Conservation (phyloP, 1,140 invertebrate genomes). For the Ephestia elutella region DNA sequence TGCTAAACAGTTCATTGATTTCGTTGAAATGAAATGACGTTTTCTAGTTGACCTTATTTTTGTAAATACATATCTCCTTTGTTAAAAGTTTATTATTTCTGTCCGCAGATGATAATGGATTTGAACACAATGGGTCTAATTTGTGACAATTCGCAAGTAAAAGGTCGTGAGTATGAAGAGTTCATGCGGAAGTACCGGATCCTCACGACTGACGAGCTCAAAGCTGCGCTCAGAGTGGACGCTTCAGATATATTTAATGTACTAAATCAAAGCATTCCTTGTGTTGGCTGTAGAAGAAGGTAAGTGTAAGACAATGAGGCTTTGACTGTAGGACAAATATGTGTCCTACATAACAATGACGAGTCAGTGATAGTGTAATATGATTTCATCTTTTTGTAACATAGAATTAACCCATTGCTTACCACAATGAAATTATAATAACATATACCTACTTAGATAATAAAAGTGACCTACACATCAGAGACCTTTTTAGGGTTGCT, state of each 20-base stretch:
- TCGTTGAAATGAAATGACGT: constrained; percentile 40
- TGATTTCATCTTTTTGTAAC: no score
- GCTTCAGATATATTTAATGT: constrained; percentile 87
- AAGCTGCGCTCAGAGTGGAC: constrained; percentile 87
- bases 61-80: constrained; percentile 50
- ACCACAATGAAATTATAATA: no score
- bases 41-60: constrained; percentile 63
- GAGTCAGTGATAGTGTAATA: no score
- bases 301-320: constrained; percentile 43
- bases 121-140: constrained; percentile 86
- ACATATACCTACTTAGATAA: no score
- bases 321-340: no score
- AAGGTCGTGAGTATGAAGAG: constrained; percentile 87
- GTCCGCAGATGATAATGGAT: constrained; percentile 91
- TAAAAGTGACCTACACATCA: no score
- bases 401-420: no score
- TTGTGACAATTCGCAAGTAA: constrained; percentile 83
- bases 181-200: constrained; percentile 87
- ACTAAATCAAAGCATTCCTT: constrained; percentile 91
- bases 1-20: constrained; percentile 30
- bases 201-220: constrained; percentile 85
- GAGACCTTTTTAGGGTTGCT: no score
- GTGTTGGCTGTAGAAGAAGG: constrained; percentile 94
- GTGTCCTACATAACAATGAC: no score
- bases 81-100: constrained; percentile 44